These are phyloP conservation scores for Oophaga sylvatica DNA, from an alignment of 2,797 vertebrate genomes.

Conservation along the genomic window DNA sequence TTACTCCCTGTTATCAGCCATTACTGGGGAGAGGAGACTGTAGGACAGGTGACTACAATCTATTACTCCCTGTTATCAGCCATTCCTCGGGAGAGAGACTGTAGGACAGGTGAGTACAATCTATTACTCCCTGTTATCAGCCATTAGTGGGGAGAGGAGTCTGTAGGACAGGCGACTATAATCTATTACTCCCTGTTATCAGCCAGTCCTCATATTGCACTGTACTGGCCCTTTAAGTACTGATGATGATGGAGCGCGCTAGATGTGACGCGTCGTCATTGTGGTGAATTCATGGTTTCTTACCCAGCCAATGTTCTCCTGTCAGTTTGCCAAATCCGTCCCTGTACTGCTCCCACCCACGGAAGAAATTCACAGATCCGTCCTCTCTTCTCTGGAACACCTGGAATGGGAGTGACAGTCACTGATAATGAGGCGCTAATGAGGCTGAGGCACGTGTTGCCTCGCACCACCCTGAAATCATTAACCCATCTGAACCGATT, in stretches of 20 bases:
- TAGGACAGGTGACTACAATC: neutral
- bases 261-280: neutral
- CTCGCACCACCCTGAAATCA: neutral
- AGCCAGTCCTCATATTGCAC: neutral
- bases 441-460: neutral
- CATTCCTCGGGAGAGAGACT: neutral
- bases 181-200: neutral
- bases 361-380: conserved; percentile 93
- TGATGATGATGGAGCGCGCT: neutral
- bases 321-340: conserved; percentile 96
- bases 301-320: conserved; percentile 96
- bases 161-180: neutral
- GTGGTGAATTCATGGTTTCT: conserved; percentile 51
- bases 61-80: neutral
- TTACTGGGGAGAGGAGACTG: neutral
- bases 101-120: neutral
- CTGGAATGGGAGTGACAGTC: conserved; percentile 67
- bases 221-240: neutral
- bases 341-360: conserved; percentile 91
- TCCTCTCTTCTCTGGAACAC: conserved; percentile 95
- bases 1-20: neutral
- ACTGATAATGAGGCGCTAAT: neutral
- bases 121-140: neutral
- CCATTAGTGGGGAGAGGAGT: neutral
- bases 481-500: neutral